These are phyloP conservation scores for Drosophila macrospina DNA, from an alignment of 2,888 invertebrate genomes.

Conservation along the genomic window DNA sequence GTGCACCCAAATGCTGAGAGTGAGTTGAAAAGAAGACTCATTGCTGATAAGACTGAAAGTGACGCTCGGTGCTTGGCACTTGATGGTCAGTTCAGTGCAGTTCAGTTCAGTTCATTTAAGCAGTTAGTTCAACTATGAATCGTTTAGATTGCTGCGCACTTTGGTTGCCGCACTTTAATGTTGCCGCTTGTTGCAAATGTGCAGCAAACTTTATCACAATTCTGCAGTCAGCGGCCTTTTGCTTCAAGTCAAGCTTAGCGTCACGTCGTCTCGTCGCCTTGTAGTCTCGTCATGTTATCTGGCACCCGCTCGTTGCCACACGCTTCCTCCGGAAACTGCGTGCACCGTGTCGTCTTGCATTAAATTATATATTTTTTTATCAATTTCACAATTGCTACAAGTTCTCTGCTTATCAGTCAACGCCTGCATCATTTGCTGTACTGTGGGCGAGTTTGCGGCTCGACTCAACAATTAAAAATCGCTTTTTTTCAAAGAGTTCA, in stretches of 20 bases:
- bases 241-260: slow-evolving; percentile 57
- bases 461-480: slow-evolving; percentile 78
- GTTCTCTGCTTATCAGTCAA: slow-evolving; percentile 48
- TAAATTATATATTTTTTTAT: slow-evolving; percentile 36
- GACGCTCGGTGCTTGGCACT: slow-evolving; percentile 69
- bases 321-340: slow-evolving; percentile 63
- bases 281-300: slow-evolving; percentile 50
- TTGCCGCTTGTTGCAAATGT: slow-evolving; percentile 51
- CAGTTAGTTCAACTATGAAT: slow-evolving; percentile 42
- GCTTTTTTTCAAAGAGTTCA: slow-evolving; percentile 61
- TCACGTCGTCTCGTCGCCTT: slow-evolving; percentile 36
- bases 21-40: slow-evolving; percentile 21
- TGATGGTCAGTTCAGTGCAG: slow-evolving; percentile 13
- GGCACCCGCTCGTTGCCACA: slow-evolving; percentile 19
- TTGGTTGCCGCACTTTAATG: slow-evolving; percentile 40
- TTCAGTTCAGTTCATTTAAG: neutral
- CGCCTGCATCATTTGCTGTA: slow-evolving; percentile 46
- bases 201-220: slow-evolving; percentile 36
- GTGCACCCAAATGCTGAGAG: slow-evolving; percentile 15
- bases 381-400: slow-evolving; percentile 59
- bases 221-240: slow-evolving; percentile 52
- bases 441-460: slow-evolving; percentile 45
- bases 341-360: slow-evolving; percentile 46
- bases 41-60: slow-evolving; percentile 65
- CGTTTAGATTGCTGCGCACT: slow-evolving; percentile 53